phyloP scores from a whole-genome alignment of 2,113 vertebrate species.

The Sinocyclocheilus grahami region DNA sequence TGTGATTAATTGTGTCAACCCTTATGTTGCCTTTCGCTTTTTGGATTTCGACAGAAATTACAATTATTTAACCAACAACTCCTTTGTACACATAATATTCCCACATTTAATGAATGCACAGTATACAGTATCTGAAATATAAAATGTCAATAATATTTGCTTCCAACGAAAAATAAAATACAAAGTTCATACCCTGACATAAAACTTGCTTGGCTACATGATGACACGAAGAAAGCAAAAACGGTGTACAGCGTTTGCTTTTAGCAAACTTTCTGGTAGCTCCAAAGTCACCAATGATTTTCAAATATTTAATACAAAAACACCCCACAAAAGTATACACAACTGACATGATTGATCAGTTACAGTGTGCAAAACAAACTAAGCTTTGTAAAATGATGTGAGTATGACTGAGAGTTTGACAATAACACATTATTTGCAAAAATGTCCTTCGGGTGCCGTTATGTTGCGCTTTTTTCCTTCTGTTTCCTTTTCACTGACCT shows the following conservation, averaged over 20 bases:
- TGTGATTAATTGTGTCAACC: conserved; percentile 22
- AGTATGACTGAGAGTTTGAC: conserved; percentile 69
- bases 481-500: conserved; percentile 45
- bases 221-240: conserved; percentile 48
- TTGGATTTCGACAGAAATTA: conserved; percentile 33
- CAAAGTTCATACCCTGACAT: conserved; percentile 54
- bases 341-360: conserved; percentile 71
- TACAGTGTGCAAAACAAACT: conserved; percentile 64
- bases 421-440: conserved; percentile 68
- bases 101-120: conserved; percentile 68
- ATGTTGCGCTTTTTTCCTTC: conserved; percentile 50
- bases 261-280: conserved; percentile 54
- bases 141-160: conserved; percentile 72
- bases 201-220: conserved; percentile 43
- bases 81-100: conserved; percentile 71
- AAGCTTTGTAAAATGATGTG: conserved; percentile 66
- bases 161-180: conserved; percentile 58
- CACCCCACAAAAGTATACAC: conserved; percentile 71
- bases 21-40: conserved; percentile 42
- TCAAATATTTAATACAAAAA: conserved; percentile 67
- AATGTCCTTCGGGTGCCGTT: conserved; percentile 62
- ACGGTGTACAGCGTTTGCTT: conserved; percentile 55
- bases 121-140: conserved; percentile 65
- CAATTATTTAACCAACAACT: conserved; percentile 74
- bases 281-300: conserved; percentile 51